Percentiles rank a stretch among this genome's conserved stretches.
These are phyloP conservation scores for Linnaemya vulpina DNA, from an alignment of 2,888 invertebrate genomes.

Conservation along the genomic window DNA sequence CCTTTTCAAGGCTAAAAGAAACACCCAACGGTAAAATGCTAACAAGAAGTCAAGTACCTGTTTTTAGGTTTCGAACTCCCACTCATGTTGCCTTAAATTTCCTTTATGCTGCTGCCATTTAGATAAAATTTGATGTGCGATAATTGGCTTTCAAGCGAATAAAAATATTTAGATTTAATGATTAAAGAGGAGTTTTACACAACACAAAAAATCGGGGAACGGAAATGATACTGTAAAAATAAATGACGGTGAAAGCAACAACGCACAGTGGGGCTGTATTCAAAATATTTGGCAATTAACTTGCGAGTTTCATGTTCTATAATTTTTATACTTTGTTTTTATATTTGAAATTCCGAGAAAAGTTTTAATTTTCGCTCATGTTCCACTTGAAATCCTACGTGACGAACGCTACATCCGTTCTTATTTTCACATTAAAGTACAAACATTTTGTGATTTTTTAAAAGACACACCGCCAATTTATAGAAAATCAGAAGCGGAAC, in stretches of 20 bases:
- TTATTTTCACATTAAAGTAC: no score
- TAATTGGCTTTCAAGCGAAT: background rate
- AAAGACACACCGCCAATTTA: no score
- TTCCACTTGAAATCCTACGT: no score
- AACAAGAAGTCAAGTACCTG: constrained; percentile 36
- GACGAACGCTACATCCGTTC: no score
- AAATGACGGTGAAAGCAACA: background rate
- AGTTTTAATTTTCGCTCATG: no score
- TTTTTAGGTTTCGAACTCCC: background rate
- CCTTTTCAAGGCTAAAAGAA: background rate
- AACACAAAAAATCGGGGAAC: background rate
- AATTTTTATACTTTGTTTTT: no score
- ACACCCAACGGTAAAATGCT: background rate
- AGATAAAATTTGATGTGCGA: background rate
- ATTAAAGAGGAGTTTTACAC: background rate
- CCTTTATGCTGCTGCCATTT: background rate
- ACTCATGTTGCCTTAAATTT: background rate
- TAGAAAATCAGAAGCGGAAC: no score
- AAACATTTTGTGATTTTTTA: no score
- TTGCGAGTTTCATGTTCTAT: no score
- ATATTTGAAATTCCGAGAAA: no score
- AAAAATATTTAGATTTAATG: background rate
- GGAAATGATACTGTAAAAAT: background rate
- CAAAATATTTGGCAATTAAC: no score
- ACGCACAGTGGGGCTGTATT: background rate